These are phyloP conservation scores for Paralinhomoeus sp. DNA, from an alignment of 2,888 invertebrate species.

Conservation along the genomic window DNA sequence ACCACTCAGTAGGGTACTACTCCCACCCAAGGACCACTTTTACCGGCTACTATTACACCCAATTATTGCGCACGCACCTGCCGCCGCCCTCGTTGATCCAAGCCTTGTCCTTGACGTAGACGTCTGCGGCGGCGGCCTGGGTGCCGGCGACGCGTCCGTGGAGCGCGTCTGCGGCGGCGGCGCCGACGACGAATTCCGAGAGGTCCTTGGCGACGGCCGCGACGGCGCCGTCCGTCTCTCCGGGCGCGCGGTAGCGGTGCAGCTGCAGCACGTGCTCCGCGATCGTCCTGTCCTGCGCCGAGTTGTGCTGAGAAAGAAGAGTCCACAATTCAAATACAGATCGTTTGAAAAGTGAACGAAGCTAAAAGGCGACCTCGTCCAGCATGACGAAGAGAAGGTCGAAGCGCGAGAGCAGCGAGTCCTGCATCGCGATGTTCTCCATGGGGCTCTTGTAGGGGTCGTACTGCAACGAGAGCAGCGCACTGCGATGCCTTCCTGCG, in stretches of 20 bases:
- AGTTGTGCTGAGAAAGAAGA: constrained; percentile 41
- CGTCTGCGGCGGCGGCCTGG: constrained; percentile 7
- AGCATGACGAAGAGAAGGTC: constrained; percentile 90
- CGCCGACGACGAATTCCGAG: too few species aligned
- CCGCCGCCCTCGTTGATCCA: constrained; percentile 17
- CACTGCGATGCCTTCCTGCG: too few species aligned
- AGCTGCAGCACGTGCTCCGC: constrained; percentile 89
- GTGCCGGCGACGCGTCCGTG: too few species aligned
- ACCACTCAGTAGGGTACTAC: too few species aligned
- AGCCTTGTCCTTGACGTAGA: constrained; percentile 20
- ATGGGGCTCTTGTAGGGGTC: constrained; percentile 97
- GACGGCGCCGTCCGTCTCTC: constrained; percentile 71
- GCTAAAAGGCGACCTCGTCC: constrained; percentile 42
- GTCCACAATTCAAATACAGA: too few species aligned
- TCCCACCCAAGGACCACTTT: too few species aligned
- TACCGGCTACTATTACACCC: too few species aligned
- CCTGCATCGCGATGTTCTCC: constrained; percentile 97
- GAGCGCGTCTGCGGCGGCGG: too few species aligned
- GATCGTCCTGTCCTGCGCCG: constrained; percentile 66
- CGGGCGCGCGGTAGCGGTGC: constrained; percentile 78
- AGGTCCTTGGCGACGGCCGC: constrained; percentile 11
- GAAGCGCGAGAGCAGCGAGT: constrained; percentile 85
- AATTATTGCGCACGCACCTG: too few species aligned
- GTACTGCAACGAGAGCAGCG: constrained; percentile 40
- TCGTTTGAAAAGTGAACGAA: too few species aligned